phyloP scores from a whole-genome alignment of 2,113 vertebrate genomes.

The Turdus rufiventris region DNA sequence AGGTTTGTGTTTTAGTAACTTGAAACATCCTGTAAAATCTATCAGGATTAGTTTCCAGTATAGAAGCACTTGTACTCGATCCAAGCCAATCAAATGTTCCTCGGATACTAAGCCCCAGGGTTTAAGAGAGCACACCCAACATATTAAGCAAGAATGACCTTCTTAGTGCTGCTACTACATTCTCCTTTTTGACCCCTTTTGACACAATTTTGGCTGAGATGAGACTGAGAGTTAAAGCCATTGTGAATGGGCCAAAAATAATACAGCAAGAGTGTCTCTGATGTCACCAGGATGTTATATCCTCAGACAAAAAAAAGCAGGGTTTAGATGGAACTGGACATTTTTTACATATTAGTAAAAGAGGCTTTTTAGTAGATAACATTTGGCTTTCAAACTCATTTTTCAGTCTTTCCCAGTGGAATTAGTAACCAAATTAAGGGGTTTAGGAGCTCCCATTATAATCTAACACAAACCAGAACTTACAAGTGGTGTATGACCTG shows the following conservation, averaged over 20 bases:
- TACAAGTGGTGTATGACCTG: constrained; percentile 15
- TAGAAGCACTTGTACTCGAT: constrained; percentile 41
- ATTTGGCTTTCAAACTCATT: background rate
- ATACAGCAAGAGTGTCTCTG: background rate
- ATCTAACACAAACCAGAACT: constrained; percentile 1
- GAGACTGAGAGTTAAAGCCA: background rate
- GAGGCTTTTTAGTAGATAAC: background rate
- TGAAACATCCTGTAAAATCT: constrained; percentile 47
- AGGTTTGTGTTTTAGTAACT: constrained; percentile 20
- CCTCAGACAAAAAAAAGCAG: background rate
- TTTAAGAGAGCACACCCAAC: constrained; percentile 46
- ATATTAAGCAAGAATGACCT: constrained; percentile 32
- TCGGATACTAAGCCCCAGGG: constrained; percentile 8
- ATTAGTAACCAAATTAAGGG: constrained; percentile 7
- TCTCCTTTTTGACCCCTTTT: constrained; percentile 32
- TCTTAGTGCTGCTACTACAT: background rate
- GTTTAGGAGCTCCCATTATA: background rate
- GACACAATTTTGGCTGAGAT: constrained; percentile 38
- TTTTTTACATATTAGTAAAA: constrained; percentile 9
- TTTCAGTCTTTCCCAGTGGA: background rate
- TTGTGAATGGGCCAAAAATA: constrained; percentile 43
- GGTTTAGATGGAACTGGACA: background rate
- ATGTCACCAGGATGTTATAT: constrained; percentile 13
- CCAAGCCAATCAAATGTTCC: constrained; percentile 42
- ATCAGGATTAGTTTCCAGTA: constrained; percentile 43